Conservation (phyloP, 1,140 invertebrate species). For the Tetranychus urticae region DNA sequence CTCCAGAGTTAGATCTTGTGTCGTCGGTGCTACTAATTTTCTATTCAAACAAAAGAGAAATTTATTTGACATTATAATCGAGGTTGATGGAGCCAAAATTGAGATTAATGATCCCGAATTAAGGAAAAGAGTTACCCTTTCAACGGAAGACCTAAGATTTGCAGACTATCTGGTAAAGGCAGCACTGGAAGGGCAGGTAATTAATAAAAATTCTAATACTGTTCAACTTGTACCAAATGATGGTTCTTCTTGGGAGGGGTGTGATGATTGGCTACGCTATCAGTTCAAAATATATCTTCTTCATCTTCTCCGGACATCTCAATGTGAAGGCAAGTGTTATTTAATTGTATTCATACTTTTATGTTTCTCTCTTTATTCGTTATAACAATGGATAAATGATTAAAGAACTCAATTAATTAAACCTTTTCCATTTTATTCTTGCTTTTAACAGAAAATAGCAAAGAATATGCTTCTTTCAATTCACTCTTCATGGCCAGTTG, state of each 20-base stretch:
- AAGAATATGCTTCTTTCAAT: conserved; percentile 72
- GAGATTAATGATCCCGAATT: conserved; percentile 66
- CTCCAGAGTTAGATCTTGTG: conserved; percentile 61
- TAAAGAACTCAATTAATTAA: neutral
- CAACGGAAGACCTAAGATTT: conserved; percentile 84
- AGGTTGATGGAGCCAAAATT: conserved; percentile 57
- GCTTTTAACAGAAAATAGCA: conserved; percentile 30
- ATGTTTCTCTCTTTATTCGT: neutral
- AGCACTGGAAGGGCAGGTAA: neutral
- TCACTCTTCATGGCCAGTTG: conserved; percentile 55
- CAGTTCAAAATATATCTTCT: conserved; percentile 81
- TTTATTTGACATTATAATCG: conserved; percentile 71
- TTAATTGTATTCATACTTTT: neutral
- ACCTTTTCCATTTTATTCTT: neutral
- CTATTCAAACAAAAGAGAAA: conserved; percentile 86
- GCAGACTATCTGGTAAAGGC: conserved; percentile 47
- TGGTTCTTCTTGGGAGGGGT: conserved; percentile 48
- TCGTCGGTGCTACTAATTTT: conserved; percentile 90
- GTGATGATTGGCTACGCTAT: conserved; percentile 80
- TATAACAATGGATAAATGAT: neutral
- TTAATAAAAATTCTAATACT: neutral
- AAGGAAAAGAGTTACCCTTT: conserved; percentile 52
- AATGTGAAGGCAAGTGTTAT: conserved; percentile 36
- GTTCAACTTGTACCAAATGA: neutral
- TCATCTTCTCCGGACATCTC: conserved; percentile 54